These are phyloP conservation scores for Drosophila paracracens DNA, from an alignment of 2,888 invertebrate genomes.

Conservation along the genomic window DNA sequence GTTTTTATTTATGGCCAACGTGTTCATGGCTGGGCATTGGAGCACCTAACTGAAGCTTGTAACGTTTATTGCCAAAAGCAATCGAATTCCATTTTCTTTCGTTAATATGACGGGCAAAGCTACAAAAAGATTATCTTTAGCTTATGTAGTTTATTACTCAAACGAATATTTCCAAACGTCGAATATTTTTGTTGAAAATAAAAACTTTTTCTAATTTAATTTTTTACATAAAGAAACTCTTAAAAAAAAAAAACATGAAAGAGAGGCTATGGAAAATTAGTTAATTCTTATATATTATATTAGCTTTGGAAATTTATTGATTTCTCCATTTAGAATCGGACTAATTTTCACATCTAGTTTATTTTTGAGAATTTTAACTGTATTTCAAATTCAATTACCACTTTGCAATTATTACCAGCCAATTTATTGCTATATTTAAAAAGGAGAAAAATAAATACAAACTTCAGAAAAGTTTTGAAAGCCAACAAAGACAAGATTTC, in stretches of 20 bases:
- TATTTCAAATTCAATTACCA: background rate
- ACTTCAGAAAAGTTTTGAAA: background rate
- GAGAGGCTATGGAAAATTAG: background rate
- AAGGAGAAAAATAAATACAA: background rate
- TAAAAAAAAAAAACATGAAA: background rate
- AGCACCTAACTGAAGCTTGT: constrained; percentile 27
- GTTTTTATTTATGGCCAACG: constrained; percentile 49
- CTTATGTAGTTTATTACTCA: background rate
- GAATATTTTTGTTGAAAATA: background rate
- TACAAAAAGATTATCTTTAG: background rate
- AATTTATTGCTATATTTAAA: background rate
- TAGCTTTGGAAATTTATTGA: background rate
- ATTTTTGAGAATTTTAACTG: background rate
- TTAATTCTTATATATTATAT: background rate
- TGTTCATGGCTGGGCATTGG: constrained; percentile 21
- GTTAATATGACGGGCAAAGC: constrained; percentile 18
- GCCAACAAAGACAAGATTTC: background rate
- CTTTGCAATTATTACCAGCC: background rate
- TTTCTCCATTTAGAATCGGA: background rate
- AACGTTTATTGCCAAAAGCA: constrained; percentile 30
- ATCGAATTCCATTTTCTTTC: constrained; percentile 11
- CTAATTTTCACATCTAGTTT: background rate
- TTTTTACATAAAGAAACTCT: background rate
- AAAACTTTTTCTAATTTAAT: background rate
- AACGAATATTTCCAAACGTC: background rate